These are phyloP conservation scores for Platorchestia sp. DNA, from an alignment of 1,140 invertebrate genomes.

Conservation along the genomic window DNA sequence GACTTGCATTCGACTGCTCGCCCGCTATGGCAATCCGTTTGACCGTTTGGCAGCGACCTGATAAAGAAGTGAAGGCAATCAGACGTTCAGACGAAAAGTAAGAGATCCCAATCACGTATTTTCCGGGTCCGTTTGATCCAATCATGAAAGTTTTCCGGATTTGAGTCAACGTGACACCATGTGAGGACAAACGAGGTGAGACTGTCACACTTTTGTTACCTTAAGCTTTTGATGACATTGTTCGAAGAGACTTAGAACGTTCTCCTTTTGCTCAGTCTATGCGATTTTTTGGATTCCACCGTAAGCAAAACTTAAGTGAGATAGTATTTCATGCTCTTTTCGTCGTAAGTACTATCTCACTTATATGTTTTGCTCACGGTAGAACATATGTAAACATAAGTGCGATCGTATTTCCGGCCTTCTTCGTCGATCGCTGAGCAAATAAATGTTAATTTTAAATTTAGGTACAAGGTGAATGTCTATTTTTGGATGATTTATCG, in stretches of 20 bases:
- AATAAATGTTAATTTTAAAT: no score
- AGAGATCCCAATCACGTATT: background rate
- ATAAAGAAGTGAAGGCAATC: background rate
- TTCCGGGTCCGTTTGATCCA: background rate
- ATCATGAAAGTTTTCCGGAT: background rate
- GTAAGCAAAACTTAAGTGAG: no score
- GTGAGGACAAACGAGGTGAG: background rate
- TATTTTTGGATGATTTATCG: no score
- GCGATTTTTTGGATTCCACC: no score
- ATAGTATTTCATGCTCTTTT: no score
- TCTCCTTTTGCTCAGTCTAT: background rate
- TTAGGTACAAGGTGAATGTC: no score
- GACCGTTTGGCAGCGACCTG: background rate
- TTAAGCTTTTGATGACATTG: background rate
- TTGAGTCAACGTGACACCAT: background rate
- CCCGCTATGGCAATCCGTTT: background rate
- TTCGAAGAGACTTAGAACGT: background rate
- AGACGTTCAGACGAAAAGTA: background rate
- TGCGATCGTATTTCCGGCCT: no score
- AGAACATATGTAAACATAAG: no score
- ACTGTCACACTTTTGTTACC: background rate
- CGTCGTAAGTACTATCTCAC: no score
- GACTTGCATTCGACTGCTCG: background rate
- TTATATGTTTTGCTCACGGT: no score
- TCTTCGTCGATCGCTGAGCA: no score